phyloP scores from a whole-genome alignment of 2,888 invertebrate genomes.

The Iselma pallidipennis region DNA sequence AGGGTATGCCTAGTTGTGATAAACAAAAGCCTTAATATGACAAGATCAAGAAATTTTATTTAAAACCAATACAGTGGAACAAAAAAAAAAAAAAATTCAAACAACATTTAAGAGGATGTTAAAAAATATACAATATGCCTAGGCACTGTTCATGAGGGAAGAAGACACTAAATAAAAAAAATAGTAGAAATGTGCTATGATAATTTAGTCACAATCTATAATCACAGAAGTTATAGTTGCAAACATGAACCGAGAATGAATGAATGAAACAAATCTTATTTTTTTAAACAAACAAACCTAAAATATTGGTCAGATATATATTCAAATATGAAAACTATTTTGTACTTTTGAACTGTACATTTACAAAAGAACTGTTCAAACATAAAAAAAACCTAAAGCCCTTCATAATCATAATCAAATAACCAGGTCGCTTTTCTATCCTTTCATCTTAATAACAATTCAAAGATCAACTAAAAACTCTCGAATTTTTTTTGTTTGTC shows the following conservation, averaged over 20 bases:
- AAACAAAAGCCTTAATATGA: not conserved
- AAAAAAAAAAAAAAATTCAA: constrained; percentile 41
- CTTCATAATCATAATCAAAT: constrained; percentile 29
- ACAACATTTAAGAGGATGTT: constrained; percentile 51
- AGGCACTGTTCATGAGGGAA: constrained; percentile 52
- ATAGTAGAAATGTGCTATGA: constrained; percentile 42
- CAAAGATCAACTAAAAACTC: not conserved
- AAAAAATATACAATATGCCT: constrained; percentile 55
- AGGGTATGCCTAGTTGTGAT: too few species aligned
- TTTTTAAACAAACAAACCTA: constrained; percentile 31
- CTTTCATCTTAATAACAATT: not conserved
- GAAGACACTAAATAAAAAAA: constrained; percentile 45
- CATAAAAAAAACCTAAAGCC: constrained; percentile 23
- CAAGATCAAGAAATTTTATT: constrained; percentile 32
- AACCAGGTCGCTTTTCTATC: constrained; percentile 16
- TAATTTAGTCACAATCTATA: constrained; percentile 52
- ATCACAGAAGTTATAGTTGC: constrained; percentile 51
- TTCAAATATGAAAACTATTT: constrained; percentile 39
- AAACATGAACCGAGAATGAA: too few species aligned
- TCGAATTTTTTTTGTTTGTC: not conserved
- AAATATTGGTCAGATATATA: constrained; percentile 39
- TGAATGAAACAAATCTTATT: too few species aligned
- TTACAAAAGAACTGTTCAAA: constrained; percentile 28
- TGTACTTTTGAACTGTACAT: constrained; percentile 42
- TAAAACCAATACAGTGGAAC: constrained; percentile 49